A percentile compares a stretch with the other conserved stretches of the same genome.
Evolutionary conservation across 2,113 vertebrate genomes (phyloP).

Genomic region (Aviceda subcristata): DNA sequence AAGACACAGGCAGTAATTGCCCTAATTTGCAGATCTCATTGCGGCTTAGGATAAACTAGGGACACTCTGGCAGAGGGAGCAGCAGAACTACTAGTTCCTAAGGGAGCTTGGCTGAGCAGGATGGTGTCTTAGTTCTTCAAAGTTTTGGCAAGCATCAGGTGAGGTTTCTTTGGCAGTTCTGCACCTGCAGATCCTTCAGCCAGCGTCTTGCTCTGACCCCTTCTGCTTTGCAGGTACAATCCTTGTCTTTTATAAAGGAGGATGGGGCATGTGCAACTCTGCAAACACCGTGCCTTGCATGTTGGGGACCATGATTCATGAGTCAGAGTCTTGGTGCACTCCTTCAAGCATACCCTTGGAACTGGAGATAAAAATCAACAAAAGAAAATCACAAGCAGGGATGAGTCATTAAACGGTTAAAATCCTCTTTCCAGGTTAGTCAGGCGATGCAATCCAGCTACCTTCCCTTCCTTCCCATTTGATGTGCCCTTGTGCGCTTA

Average conservation of each 20-base stretch:
- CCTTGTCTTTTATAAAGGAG: neutral
- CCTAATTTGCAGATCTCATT: neutral
- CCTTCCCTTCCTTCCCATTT: neutral
- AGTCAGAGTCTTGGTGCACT: neutral
- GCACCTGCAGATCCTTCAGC: neutral
- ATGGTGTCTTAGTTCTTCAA: neutral
- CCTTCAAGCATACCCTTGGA: neutral
- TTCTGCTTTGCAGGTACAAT: neutral
- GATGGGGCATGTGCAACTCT: neutral
- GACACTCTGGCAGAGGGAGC: neutral
- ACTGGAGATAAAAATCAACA: neutral
- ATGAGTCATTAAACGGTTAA: neutral
- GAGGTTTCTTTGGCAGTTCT: neutral
- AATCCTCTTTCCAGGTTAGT: neutral
- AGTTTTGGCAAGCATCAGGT: neutral
- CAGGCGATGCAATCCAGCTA: neutral
- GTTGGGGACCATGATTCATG: neutral
- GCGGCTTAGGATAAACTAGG: neutral
- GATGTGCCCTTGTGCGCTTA: neutral
- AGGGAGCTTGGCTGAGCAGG: neutral
- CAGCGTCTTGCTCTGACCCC: neutral
- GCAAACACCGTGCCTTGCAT: neutral
- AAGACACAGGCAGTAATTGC: neutral
- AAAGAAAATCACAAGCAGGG: neutral
- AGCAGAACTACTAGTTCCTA: neutral